These are phyloP conservation scores for Ctenosaura bakeri DNA, from an alignment of 2,797 vertebrate genomes.

Conservation along the genomic window DNA sequence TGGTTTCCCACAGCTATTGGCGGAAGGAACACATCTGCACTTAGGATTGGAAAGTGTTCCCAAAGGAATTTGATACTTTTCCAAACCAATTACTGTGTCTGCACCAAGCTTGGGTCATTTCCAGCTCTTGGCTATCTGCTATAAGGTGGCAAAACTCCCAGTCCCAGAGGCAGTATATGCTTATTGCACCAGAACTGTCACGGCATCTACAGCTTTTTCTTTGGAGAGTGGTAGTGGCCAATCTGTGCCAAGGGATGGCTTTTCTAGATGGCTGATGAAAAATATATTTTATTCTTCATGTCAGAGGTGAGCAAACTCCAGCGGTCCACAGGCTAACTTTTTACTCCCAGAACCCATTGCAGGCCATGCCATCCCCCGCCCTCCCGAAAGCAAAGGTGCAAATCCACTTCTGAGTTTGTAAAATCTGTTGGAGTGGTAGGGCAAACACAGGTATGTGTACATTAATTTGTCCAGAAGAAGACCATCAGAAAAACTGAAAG, in stretches of 20 bases:
- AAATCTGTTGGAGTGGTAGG: no score
- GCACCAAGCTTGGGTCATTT: background rate
- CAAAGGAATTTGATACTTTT: background rate
- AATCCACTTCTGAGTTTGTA: no score
- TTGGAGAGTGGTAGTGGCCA: background rate
- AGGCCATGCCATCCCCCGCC: no score
- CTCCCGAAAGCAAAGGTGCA: no score
- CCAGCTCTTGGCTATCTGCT: background rate
- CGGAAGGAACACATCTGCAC: background rate
- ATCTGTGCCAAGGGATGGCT: background rate
- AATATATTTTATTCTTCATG: background rate
- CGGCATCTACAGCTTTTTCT: background rate
- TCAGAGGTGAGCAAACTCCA: no score
- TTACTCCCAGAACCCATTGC: no score
- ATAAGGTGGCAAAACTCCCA: background rate
- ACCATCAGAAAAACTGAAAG: no score
- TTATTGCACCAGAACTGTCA: background rate
- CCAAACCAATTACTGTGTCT: background rate
- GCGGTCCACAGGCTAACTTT: no score
- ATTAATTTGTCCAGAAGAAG: no score
- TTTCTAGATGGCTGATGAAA: background rate
- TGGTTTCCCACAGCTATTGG: background rate
- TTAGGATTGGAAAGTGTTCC: background rate
- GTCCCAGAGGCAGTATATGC: background rate
- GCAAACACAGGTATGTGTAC: no score